Conservation (phyloP, 2,888 invertebrate genomes). For the Pristionchus japonicus region DNA sequence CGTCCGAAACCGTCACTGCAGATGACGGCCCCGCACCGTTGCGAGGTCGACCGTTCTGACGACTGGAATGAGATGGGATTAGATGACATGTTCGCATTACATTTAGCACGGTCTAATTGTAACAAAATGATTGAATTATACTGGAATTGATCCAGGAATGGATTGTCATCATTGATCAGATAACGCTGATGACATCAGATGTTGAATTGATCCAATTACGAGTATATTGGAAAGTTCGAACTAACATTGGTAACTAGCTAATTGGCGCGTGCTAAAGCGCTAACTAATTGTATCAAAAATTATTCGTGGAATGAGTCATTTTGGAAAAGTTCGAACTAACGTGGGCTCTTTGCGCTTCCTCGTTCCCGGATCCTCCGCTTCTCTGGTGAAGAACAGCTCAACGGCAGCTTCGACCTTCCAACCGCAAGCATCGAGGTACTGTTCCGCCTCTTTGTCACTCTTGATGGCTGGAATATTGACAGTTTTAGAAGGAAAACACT, state of each 20-base stretch:
- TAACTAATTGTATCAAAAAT: too few relatives aligned
- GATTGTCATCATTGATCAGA: too few relatives aligned
- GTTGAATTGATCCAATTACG: too few relatives aligned
- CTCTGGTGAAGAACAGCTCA: slow-evolving; percentile 54
- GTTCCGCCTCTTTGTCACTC: slow-evolving; percentile 48
- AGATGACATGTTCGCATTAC: too few relatives aligned
- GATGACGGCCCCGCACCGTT: neutral
- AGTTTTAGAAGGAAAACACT: neutral
- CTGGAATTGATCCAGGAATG: too few relatives aligned
- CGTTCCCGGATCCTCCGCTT: neutral
- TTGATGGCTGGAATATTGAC: neutral
- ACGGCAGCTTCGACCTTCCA: slow-evolving; percentile 53
- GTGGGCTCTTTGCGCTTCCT: slow-evolving; percentile 35
- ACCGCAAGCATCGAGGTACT: slow-evolving; percentile 54
- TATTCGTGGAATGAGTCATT: neutral
- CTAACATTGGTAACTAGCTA: too few relatives aligned
- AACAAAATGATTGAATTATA: too few relatives aligned
- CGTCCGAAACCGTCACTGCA: neutral
- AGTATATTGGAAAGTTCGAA: too few relatives aligned
- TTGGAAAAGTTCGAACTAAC: neutral
- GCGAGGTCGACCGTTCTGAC: slow-evolving; percentile 9
- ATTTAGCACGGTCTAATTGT: too few relatives aligned
- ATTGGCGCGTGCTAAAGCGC: too few relatives aligned
- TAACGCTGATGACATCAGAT: too few relatives aligned
- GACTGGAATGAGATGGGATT: too few relatives aligned